Percentiles rank a stretch among this genome's conserved stretches.
Conservation (phyloP, 2,797 vertebrate species). For the Cynodonichthys magdalenae region DNA sequence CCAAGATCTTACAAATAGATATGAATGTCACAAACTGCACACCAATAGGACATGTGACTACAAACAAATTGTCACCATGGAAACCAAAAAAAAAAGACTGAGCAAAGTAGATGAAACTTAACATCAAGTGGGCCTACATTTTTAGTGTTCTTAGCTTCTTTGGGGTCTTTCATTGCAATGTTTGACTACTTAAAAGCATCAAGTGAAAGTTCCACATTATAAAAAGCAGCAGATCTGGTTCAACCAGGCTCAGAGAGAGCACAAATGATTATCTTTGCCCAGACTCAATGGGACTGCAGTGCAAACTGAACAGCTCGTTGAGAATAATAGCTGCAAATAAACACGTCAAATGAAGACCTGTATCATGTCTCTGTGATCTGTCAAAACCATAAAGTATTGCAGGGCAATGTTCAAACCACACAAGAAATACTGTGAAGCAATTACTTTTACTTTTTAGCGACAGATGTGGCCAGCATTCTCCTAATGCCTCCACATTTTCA, state of each 20-base stretch:
- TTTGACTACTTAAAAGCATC: background rate
- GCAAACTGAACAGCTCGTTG: conserved; percentile 30
- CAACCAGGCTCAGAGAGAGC: background rate
- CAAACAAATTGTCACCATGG: conserved; percentile 18
- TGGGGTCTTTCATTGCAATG: background rate
- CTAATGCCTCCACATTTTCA: conserved; percentile 41
- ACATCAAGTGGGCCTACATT: background rate
- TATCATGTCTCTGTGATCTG: conserved; percentile 13
- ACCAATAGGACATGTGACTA: conserved; percentile 7
- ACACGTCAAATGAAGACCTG: conserved; percentile 8
- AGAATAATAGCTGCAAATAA: conserved; percentile 29
- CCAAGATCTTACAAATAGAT: conserved; percentile 23
- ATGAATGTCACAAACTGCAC: conserved; percentile 4
- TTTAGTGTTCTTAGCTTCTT: no score
- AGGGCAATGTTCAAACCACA: conserved; percentile 17
- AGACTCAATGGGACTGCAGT: conserved; percentile 8
- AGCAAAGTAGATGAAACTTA: background rate
- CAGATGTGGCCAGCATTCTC: conserved; percentile 14
- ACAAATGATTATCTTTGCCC: conserved; percentile 2
- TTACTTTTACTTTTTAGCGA: conserved; percentile 28
- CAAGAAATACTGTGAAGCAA: conserved; percentile 34
- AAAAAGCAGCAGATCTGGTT: conserved; percentile 15
- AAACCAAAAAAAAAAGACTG: background rate
- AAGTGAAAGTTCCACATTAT: background rate
- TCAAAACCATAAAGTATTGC: conserved; percentile 28